Percentiles rank a stretch among this genome's conserved stretches.
phyloP scores from a whole-genome alignment of 2,113 vertebrate genomes.

The Stegostoma tigrinum region DNA sequence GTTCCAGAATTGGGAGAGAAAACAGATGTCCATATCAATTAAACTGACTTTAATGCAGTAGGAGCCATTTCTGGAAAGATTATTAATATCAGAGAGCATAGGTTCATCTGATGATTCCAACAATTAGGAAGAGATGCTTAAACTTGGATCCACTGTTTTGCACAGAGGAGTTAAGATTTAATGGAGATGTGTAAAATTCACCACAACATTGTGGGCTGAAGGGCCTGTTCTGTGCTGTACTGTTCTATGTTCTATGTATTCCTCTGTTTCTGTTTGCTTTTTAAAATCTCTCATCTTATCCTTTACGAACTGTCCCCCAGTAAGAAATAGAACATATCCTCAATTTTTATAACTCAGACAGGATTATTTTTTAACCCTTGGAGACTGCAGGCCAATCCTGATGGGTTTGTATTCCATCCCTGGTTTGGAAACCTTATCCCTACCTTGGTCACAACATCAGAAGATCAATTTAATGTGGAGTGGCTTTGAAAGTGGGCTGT shows the following conservation, averaged over 20 bases:
- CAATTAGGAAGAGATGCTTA: not conserved
- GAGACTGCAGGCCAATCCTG: not conserved
- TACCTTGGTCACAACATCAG: not conserved
- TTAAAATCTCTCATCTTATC: not conserved
- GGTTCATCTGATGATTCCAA: not conserved
- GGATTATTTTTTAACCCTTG: not conserved
- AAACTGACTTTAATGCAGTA: not conserved
- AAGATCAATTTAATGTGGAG: not conserved
- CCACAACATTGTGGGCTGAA: too few relatives aligned
- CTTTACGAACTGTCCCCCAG: not conserved
- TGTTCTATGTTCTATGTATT: too few relatives aligned
- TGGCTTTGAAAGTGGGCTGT: not conserved
- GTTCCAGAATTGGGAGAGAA: not conserved
- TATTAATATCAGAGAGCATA: not conserved
- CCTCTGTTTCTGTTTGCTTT: not conserved
- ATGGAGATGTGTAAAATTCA: not conserved
- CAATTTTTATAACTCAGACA: not conserved
- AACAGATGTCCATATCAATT: not conserved
- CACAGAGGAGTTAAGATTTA: not conserved
- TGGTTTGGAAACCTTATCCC: not conserved
- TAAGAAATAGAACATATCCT: not conserved
- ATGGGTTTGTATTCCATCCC: not conserved
- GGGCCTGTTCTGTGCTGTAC: too few relatives aligned
- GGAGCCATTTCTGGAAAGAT: not conserved
- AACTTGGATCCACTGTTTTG: not conserved